Evolutionary conservation across 2,888 invertebrate species (phyloP), one percentile per base, ranked within the genome.

Genomic region (Cyaniris semiargus): DNA sequence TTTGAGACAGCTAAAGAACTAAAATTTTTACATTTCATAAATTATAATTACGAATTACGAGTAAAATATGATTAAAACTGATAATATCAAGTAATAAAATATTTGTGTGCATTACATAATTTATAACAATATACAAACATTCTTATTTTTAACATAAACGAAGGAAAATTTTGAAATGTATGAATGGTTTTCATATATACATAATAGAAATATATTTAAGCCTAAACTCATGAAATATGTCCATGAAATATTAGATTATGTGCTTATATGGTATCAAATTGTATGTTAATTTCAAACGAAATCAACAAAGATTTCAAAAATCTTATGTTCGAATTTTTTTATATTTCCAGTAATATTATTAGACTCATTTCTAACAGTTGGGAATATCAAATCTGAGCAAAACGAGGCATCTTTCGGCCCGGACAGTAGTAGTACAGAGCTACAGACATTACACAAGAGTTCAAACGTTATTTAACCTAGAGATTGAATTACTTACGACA

Each of bases 1-100:
- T 48, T 48, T 74, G 89, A 92, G 92, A 92, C 90, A 84, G 83
- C 84, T 80, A 82, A 79, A 83, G 82, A 88, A 86, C 88, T 89
- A 90, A 80, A 90, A 88, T 92, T 91, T 92, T 88, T 91, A 92
- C 91, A 92, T 91, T 90, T 90, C 89, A 90, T 87, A 85, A 81
- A 89, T 88, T 89, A 89, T 86, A 87, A 88, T 81, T 80, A 86
- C 85, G 66, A 66, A 66, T 81, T 76, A 77, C 56, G 56, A 82
- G 83, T 86, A 86, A 84, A 86, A 79, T 80, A 82, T 66, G 81
- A 84, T 84, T 82, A 89, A 84, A 79, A 80, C 81, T 84, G 85
- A 86, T 86, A 85, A 90, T 85, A 87, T 89, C 89, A 87, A 88
- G 88, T 87, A 87, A 90, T 87, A 87, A 87, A 85, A 86, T 85